Evolutionary conservation across 2,113 vertebrate genomes (phyloP).

Genomic region (Syngnathus typhle): DNA sequence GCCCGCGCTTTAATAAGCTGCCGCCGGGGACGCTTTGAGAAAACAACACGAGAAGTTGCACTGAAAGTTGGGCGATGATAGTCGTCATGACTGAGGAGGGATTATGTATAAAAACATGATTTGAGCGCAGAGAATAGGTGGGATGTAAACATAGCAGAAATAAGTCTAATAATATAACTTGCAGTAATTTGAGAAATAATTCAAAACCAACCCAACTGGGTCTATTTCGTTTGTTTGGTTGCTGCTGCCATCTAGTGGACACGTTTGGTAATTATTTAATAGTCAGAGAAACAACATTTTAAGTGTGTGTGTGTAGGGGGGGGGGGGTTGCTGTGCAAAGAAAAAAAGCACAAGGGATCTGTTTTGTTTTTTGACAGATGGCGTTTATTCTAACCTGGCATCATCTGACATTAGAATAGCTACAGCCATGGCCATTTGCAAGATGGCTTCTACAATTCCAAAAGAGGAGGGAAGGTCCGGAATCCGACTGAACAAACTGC

Average conservation of each 20-base stretch:
- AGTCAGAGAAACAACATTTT: neutral
- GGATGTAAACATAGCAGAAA: neutral
- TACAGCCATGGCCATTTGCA: slow-evolving; percentile 66
- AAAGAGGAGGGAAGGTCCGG: slow-evolving; percentile 26
- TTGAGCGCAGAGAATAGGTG: neutral
- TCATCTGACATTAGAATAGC: slow-evolving; percentile 76
- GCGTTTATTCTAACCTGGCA: slow-evolving; percentile 67
- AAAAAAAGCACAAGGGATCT: slow-evolving; percentile 6
- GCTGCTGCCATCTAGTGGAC: slow-evolving; percentile 42
- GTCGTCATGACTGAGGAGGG: neutral
- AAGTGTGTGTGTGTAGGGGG: no score
- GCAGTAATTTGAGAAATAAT: no score
- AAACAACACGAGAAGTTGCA: slow-evolving; percentile 1
- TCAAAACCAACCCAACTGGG: no score
- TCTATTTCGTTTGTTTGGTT: neutral
- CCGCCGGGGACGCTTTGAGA: neutral
- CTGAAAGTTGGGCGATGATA: neutral
- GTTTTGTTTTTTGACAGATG: slow-evolving; percentile 66
- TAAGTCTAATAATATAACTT: no score
- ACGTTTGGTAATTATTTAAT: neutral
- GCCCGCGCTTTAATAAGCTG: neutral
- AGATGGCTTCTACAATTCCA: slow-evolving; percentile 43
- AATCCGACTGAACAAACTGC: slow-evolving; percentile 17
- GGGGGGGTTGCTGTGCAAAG: neutral
- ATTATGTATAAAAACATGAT: no score